Percentiles rank a stretch among this genome's conserved stretches.
phyloP scores from a whole-genome alignment of 2,797 vertebrate species.

The Gobio occitaniae region DNA sequence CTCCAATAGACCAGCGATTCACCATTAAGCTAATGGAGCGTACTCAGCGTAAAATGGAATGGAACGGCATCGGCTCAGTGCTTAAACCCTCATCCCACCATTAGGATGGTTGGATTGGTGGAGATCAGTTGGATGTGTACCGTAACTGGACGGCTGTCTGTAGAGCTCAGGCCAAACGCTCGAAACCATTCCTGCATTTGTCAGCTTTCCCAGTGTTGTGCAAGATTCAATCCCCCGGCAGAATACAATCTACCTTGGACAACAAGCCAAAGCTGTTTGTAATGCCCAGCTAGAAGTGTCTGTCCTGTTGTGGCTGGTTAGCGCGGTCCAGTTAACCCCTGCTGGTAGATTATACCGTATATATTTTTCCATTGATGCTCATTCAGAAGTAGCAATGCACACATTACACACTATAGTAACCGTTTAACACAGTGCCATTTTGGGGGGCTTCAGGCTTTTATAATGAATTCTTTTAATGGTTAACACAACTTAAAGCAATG shows the following conservation, averaged over 20 bases:
- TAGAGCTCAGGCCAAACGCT: conserved; percentile 15
- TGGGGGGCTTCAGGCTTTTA: neutral
- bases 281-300: neutral
- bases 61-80: conserved; percentile 27
- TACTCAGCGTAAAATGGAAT: conserved; percentile 14
- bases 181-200: conserved; percentile 36
- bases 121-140: conserved; percentile 23
- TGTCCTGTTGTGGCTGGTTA: neutral
- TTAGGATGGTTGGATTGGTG: conserved; percentile 20
- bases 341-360: neutral
- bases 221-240: conserved; percentile 17
- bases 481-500: neutral
- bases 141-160: conserved; percentile 11
- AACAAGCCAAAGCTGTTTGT: conserved; percentile 16
- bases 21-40: conserved; percentile 46
- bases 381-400: neutral
- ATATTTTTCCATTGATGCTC: neutral
- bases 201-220: conserved; percentile 12
- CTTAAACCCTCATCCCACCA: conserved; percentile 28
- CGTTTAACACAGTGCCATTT: neutral
- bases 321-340: neutral
- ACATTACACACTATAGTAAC: neutral
- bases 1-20: conserved; percentile 20
- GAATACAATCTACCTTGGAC: conserved; percentile 13
- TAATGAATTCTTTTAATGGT: neutral